Base-by-base conservation (phyloP, 2,888 invertebrate species). In the Drosophila lutescens region DNA sequence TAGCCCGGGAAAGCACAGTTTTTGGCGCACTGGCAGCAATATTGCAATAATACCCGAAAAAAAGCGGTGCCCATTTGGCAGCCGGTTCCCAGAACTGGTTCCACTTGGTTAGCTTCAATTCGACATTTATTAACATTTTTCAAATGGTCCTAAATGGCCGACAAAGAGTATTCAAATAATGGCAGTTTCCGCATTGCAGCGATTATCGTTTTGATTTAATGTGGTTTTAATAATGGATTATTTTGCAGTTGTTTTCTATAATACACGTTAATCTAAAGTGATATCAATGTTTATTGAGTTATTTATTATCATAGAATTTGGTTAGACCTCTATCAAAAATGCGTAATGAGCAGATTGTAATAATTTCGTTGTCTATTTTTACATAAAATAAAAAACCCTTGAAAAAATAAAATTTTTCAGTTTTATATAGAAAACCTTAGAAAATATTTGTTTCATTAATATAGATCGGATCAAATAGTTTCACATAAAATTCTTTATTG, bases 21-120 rank as follows among this genome's bases (percentile, higher is more conserved):
- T 88, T 74, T 62, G 63, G 70, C 46, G 63, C 75, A 73, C 55
- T 46, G 66, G 78, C 78, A 76, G 72, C 88, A 86, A 82, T 83
- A 86, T 86, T 77, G 88, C 71, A 69, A 70, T 73, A 76, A 77
- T 73, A 71, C 54, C 54, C 58, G n/a, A 47, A 17, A 59, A 51
- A 51, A 43, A 56, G 17, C 20, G 32, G 12, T 12, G 15, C 47
- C n/a, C 36, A 44, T 80, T 46, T 73, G 40, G 20, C 54, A 34
- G 71, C 13, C 13, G 3, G 63, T 73, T 84, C 86, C 72, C 65
- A 36, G 40, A 62, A 67, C 26, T 23, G 44, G 20, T 40, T 47
- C 17, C 38, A 23, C 15, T 34, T 46, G n/a, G 61, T 70, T 81
- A 58, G 54, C 75, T 13, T 10, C 20, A 46, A 57, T 41, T 46